Conservation (phyloP, 2,113 vertebrate genomes). For the Engraulis encrasicolus region DNA sequence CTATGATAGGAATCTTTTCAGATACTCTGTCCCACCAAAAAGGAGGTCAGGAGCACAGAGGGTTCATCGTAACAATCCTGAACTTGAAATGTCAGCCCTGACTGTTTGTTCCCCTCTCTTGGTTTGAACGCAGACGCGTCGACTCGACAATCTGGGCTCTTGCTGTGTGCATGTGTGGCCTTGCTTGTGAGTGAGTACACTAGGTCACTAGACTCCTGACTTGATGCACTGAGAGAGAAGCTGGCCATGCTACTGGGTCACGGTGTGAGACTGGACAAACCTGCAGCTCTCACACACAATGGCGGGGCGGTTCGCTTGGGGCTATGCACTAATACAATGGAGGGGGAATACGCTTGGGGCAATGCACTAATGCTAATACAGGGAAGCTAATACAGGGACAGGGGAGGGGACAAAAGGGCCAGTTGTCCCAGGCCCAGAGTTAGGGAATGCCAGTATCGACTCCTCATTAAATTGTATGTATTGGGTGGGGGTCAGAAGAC, state of each 20-base stretch:
- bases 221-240: background rate
- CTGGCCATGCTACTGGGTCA: background rate
- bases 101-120: background rate
- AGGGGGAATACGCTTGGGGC: too few relatives aligned
- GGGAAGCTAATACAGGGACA: too few relatives aligned
- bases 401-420: too few relatives aligned
- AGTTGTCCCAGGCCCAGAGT: too few relatives aligned
- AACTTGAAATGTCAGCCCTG: background rate
- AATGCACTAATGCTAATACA: too few relatives aligned
- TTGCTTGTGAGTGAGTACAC: background rate
- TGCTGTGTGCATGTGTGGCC: background rate
- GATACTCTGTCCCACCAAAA: background rate
- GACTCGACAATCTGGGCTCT: background rate
- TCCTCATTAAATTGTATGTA: too few relatives aligned
- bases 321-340: too few relatives aligned
- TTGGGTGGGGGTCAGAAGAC: too few relatives aligned
- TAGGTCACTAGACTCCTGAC: background rate
- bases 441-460: too few relatives aligned
- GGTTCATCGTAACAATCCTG: too few relatives aligned
- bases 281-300: constrained; percentile 22
- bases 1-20: background rate
- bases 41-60: background rate
- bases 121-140: background rate
- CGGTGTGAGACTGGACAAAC: constrained; percentile 23
- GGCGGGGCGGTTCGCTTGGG: constrained; percentile 23